Evolutionary conservation across 2,888 invertebrate species (phyloP), one percentile per base, ranked within the genome.

Genomic region (Drosophila macrothrix): DNA sequence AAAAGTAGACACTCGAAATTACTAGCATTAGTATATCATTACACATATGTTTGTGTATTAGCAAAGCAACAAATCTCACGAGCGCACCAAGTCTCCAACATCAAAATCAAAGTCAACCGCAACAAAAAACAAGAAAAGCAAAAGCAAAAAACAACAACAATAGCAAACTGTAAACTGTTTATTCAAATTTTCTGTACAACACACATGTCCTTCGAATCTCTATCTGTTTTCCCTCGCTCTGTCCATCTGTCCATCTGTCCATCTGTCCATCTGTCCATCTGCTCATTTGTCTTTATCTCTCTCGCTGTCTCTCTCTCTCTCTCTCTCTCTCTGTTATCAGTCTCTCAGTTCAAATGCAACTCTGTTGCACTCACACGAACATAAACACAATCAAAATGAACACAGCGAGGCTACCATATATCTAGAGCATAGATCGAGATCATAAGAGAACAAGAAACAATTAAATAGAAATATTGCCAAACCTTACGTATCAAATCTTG

Each of bases 401-500:
- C 35, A 66, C 65, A 55, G 43, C 35, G 43, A 67, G 46, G 25
- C 58, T 46, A 64, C 37, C 28, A 37, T 60, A 14, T 25, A 58
- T 50, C 50, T 50, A 31, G 49, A 55, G 50, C 49, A 59, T 54
- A 52, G 53, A 39, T 66, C 71, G 65, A 25, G 37, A 61, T 31
- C 37, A 46, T 46, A 59, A 46, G 53, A 46, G 53, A 19, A 29
- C 50, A 61, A 35, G 19, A 33, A 37, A 65, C 25, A 67, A 54
- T 28, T 50, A 58, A 67, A 65, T 56, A 67, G 53, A 58, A 31
- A 33, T 76, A 73, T 63, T 71, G 54, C 19, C 35, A 55, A 69
- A 31, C 55, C 63, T 79, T 68, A 83, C 63, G 67, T 80, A 75
- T 84, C 61, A 69, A 64, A 69, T 63, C 62, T 77, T 67, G 56